Evolutionary conservation across 2,888 invertebrate species (phyloP).

Genomic region (Drosophila neonasuta): DNA sequence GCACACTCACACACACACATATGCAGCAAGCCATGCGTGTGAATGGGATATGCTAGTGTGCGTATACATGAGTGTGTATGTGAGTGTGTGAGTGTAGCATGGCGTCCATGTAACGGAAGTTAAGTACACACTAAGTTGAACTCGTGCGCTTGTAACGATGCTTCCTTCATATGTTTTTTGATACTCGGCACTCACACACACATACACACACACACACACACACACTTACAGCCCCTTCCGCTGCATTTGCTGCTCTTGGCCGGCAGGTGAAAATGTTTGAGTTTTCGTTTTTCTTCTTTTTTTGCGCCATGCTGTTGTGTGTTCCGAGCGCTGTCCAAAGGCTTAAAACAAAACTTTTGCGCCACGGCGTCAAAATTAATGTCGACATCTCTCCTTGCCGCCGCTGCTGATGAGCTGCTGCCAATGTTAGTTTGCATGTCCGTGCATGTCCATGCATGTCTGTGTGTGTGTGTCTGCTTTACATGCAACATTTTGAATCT

Average conservation of each 20-base stretch:
- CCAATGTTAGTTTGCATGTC: constrained; percentile 26
- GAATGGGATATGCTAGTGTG: constrained; percentile 41
- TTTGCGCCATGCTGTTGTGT: constrained; percentile 23
- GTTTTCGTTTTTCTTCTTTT: constrained; percentile 18
- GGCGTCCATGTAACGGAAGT: constrained; percentile 75
- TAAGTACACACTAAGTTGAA: constrained; percentile 79
- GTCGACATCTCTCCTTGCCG: constrained; percentile 52
- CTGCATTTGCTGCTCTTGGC: constrained; percentile 31
- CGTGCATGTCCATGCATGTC: constrained; percentile 2
- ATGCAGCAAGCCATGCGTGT: constrained; percentile 57
- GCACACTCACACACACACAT: constrained; percentile 39
- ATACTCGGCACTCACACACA: constrained; percentile 45
- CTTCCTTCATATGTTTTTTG: constrained; percentile 77
- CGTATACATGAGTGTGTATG: constrained; percentile 31
- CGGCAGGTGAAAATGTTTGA: constrained; percentile 66
- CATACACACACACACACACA: constrained; percentile 5
- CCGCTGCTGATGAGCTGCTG: constrained; percentile 46
- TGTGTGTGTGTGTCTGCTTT: constrained; percentile 22
- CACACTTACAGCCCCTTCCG: constrained; percentile 10
- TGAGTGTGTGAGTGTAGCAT: constrained; percentile 35
- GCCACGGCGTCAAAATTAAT: constrained; percentile 70
- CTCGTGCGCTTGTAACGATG: constrained; percentile 74
- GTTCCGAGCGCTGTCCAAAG: constrained; percentile 66
- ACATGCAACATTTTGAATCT: constrained; percentile 28
- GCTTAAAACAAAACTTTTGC: constrained; percentile 75